Base-by-base conservation (phyloP, 2,888 invertebrate species). In the Priapulus caudatus region DNA sequence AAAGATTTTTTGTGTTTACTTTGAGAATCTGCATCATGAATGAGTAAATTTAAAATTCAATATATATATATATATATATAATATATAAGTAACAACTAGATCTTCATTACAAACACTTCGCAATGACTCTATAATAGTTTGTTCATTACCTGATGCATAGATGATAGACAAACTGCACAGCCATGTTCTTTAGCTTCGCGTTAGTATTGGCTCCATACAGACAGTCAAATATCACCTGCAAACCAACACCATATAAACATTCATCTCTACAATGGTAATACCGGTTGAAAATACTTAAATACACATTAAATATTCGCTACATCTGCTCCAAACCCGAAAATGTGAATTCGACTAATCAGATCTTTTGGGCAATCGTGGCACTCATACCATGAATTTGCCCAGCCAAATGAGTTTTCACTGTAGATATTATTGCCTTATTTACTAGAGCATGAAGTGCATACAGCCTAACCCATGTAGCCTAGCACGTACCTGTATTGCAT, bases 381-480 rank as follows among this genome's bases (percentile, higher is more conserved):
- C n/a, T n/a, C n/a, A n/a, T n/a, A n/a, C n/a, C n/a, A n/a, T n/a
- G n/a, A 44, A 47, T 47, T 44, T 19, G 20, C 15, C 4, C 24
- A 22, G 16, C 48, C 23, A 43, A 10, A 45, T 51, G 23, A 22
- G 4, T 16, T 45, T 19, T 48, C 15, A 52, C 18, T 18, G 19
- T 51, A 48, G 23, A 45, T n/a, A 43, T 52, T 44, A 51, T 54
- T 20, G 33, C 19, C 15, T 22, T 46, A 5, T 18, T 43, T 10
- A 53, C n/a, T n/a, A 21, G 16, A 0, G 88, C 86, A 62, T 83
- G 84, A 2, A 77, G 78, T 22, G 88, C 89, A 69, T 85, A 89
- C 10, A 92, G 73, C 2, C 87, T 84, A 61, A 90, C 88, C 71
- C 90, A 91, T 50, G 90, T 81, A 43, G 87, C 80, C 84, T 81